Percentiles rank a stretch among this genome's conserved stretches.
Conservation (phyloP, 1,140 invertebrate genomes). For the Drosophila triauraria region DNA sequence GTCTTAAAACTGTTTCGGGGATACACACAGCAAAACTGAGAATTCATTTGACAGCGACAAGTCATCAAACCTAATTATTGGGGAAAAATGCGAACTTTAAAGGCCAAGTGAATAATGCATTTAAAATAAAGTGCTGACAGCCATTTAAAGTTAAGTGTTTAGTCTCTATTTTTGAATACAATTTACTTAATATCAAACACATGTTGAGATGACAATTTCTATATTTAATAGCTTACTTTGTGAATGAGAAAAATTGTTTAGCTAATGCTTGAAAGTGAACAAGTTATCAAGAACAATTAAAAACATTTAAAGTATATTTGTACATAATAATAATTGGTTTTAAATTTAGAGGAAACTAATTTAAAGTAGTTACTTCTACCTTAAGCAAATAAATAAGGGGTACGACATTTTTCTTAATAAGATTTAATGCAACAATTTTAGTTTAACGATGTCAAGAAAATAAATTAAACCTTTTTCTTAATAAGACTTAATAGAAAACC, state of each 20-base stretch:
- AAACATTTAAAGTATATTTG: too few species aligned
- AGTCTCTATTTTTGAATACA: background rate
- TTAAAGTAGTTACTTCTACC: too few species aligned
- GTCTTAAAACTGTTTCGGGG: conserved; percentile 1
- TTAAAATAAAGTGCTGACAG: conserved; percentile 1
- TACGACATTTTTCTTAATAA: background rate
- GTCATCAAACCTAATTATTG: background rate
- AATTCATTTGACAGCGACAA: conserved; percentile 7
- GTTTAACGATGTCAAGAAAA: too few species aligned
- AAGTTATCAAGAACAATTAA: background rate
- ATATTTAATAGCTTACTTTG: background rate
- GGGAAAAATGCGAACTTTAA: background rate
- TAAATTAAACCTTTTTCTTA: too few species aligned
- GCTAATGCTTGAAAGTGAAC: background rate
- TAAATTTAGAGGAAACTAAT: background rate
- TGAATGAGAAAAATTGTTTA: too few species aligned
- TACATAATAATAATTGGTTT: background rate
- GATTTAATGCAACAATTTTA: too few species aligned
- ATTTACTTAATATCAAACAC: conserved; percentile 1
- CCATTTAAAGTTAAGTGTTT: background rate
- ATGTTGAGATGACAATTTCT: background rate
- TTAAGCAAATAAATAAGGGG: too few species aligned
- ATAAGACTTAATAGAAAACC: background rate
- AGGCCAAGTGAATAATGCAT: background rate
- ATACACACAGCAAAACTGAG: conserved; percentile 19